These are phyloP conservation scores for Aurelia sp. DNA, from an alignment of 30 jellyfish, hydroid and myxozoan species.

Conservation along the genomic window DNA sequence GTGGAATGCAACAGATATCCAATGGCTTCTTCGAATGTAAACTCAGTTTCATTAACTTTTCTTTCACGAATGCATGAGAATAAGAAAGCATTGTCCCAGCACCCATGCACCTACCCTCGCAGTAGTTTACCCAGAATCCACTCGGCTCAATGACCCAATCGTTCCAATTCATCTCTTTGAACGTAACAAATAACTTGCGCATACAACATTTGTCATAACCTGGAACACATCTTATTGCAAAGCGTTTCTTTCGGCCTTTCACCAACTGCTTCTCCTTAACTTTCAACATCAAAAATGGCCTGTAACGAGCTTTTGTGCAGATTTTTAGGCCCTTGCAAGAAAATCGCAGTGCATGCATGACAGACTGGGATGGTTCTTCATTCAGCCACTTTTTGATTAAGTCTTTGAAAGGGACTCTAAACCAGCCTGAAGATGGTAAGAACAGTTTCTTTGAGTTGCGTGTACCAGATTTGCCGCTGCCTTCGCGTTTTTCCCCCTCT, in stretches of 20 bases:
- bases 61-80: conserved; percentile 50
- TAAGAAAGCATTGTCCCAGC: conserved; percentile 26
- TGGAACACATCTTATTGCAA: conserved; percentile 32
- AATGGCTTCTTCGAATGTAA: neutral
- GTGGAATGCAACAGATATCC: conserved; percentile 60
- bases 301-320: conserved; percentile 37
- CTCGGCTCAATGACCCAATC: conserved; percentile 71
- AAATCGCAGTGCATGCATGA: conserved; percentile 20
- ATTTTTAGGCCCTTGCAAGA: conserved; percentile 28
- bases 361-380: neutral
- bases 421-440: conserved; percentile 1
- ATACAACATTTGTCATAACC: conserved; percentile 64
- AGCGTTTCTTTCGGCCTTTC: conserved; percentile 28
- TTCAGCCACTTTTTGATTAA: conserved; percentile 20
- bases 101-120: conserved; percentile 71
- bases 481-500: too few species aligned
- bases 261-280: conserved; percentile 20
- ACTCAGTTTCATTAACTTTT: neutral
- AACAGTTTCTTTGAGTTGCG: neutral
- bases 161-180: conserved; percentile 63
- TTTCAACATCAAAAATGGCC: conserved; percentile 62
- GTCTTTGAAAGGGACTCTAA: neutral
- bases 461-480: too few species aligned
- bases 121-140: conserved; percentile 59
- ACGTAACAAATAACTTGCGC: conserved; percentile 31